phyloP scores from a whole-genome alignment of 2,113 vertebrate species.

The Macroglossus sobrinus region DNA sequence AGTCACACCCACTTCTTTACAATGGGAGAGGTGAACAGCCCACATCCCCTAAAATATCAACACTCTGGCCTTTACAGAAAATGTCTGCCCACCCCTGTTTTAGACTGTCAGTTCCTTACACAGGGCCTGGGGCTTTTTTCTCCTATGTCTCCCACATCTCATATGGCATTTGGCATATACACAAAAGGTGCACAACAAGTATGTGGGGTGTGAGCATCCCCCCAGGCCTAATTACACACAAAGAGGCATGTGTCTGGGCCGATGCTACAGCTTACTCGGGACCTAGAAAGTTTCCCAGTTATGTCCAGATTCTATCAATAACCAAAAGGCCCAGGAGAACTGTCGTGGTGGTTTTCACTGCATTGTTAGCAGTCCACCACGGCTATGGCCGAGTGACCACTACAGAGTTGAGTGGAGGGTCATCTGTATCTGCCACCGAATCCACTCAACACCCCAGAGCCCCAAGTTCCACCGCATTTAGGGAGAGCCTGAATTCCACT shows the following conservation, averaged over 20 bases:
- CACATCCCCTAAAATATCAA: not conserved
- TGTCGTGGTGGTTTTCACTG: fast-evolving
- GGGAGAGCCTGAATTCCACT: not conserved
- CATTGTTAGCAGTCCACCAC: fast-evolving
- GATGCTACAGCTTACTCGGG: not conserved
- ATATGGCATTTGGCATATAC: not conserved
- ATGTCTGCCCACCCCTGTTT: not conserved
- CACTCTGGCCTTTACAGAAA: not conserved
- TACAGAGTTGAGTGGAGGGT: not conserved
- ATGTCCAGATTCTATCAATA: not conserved
- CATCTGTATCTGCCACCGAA: not conserved
- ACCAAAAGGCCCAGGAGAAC: not conserved
- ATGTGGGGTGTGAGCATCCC: not conserved
- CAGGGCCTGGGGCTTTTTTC: not conserved
- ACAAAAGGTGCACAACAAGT: not conserved
- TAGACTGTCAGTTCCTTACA: not conserved
- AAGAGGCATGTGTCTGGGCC: not conserved
- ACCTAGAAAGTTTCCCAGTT: not conserved
- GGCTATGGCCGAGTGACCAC: fast-evolving
- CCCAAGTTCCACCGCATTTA: fast-evolving
- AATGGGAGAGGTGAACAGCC: fast-evolving
- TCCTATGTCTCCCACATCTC: not conserved
- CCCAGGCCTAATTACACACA: not conserved
- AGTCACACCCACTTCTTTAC: not conserved
- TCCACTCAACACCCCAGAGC: not conserved